Evolutionary conservation across 2,888 invertebrate genomes (phyloP).

Genomic region (Oligia strigilis): DNA sequence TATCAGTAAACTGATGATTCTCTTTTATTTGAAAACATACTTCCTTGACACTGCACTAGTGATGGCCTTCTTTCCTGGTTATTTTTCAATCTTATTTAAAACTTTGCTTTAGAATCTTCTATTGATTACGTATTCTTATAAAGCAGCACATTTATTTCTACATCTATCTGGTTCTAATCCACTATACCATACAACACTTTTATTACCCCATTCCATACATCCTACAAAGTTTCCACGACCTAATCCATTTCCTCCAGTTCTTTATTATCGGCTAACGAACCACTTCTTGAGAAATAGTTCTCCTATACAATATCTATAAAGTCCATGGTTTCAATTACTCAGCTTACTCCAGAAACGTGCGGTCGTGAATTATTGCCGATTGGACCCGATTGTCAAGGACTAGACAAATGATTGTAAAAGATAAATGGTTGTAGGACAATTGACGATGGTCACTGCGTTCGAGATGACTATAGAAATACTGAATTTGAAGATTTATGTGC

Average conservation of each 20-base stretch:
- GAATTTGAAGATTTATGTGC: slow-evolving; percentile 42
- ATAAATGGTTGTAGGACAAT: slow-evolving; percentile 54
- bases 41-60: background rate
- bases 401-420: slow-evolving; percentile 63
- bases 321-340: slow-evolving; percentile 62
- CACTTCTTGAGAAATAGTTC: slow-evolving; percentile 44
- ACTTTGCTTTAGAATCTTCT: background rate
- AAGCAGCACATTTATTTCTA: background rate
- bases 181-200: slow-evolving; percentile 9
- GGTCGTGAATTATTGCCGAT: slow-evolving; percentile 60
- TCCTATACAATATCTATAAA: slow-evolving; percentile 52
- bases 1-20: background rate
- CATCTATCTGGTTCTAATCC: background rate
- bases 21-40: background rate
- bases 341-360: slow-evolving; percentile 45
- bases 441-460: slow-evolving; percentile 46
- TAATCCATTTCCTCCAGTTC: slow-evolving; percentile 36
- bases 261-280: slow-evolving; percentile 46
- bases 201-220: background rate
- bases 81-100: background rate
- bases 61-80: background rate
- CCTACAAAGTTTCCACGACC: background rate
- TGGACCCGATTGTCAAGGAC: slow-evolving; percentile 61
- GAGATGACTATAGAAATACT: slow-evolving; percentile 33
- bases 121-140: background rate